These are phyloP conservation scores for Triplophysa bombifrons DNA, from an alignment of 2,797 vertebrate species.

Conservation along the genomic window DNA sequence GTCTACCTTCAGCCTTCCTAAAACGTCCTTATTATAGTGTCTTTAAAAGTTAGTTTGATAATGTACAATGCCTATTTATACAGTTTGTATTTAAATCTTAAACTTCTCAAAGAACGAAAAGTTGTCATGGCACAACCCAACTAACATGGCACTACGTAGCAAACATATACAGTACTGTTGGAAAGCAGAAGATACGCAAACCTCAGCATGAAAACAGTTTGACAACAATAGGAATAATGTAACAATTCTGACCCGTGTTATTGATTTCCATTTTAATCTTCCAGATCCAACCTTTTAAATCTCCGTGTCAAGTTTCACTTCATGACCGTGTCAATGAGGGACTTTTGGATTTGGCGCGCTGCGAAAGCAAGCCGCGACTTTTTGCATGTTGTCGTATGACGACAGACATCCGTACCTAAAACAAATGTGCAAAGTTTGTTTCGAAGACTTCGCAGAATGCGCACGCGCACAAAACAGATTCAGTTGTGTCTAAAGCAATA, in stretches of 20 bases:
- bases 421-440: too few species aligned
- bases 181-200: too few species aligned
- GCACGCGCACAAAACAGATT: too few species aligned
- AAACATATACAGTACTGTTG: too few species aligned
- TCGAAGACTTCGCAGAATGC: too few species aligned
- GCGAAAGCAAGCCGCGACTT: too few species aligned
- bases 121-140: not conserved
- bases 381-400: not conserved
- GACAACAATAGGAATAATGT: too few species aligned
- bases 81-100: not conserved
- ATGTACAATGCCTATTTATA: not conserved
- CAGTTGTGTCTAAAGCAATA: too few species aligned
- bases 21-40: not conserved
- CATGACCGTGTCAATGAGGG: too few species aligned
- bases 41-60: not conserved
- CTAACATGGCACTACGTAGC: not conserved
- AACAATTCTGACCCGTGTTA: not conserved
- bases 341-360: conserved; percentile 17
- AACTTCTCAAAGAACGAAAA: not conserved
- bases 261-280: not conserved
- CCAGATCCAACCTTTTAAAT: not conserved
- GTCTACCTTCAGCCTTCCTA: not conserved
- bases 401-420: not conserved
- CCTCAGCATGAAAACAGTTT: too few species aligned
- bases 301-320: not conserved